Percentiles rank a stretch among this genome's conserved stretches.
Conservation (phyloP, 2,113 vertebrate genomes). For the Haplochromis vanheusdeni region DNA sequence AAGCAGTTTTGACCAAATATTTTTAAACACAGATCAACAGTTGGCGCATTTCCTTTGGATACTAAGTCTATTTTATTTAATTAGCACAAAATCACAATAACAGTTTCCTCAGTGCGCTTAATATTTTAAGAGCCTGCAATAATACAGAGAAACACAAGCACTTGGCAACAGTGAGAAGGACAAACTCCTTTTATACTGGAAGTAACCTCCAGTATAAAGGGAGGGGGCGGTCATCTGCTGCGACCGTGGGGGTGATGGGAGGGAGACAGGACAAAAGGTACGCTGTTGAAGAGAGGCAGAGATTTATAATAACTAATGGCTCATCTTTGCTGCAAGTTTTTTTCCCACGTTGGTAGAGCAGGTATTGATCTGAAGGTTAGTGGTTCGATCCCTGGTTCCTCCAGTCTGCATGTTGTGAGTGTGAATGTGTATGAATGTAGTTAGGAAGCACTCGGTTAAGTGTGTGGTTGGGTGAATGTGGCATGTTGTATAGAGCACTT, state of each 20-base stretch:
- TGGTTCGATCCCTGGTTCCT: neutral
- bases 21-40: neutral
- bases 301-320: neutral
- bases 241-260: neutral
- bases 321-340: neutral
- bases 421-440: neutral
- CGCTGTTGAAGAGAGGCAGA: neutral
- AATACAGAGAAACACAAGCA: neutral
- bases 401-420: neutral
- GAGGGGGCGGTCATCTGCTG: neutral
- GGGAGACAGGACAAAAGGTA: neutral
- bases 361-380: neutral
- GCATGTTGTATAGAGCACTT: no score
- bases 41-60: neutral
- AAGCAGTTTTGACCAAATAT: neutral
- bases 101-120: neutral
- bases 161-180: neutral
- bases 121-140: neutral
- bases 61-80: neutral
- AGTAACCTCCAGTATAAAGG: neutral
- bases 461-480: neutral
- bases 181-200: neutral
- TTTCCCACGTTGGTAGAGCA: accelerated
- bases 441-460: neutral
- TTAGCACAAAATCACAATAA: neutral